Percentiles rank a stretch among this genome's conserved stretches.
Evolutionary conservation across 2,888 invertebrate genomes (phyloP).

Genomic region (Pecten maximus): DNA sequence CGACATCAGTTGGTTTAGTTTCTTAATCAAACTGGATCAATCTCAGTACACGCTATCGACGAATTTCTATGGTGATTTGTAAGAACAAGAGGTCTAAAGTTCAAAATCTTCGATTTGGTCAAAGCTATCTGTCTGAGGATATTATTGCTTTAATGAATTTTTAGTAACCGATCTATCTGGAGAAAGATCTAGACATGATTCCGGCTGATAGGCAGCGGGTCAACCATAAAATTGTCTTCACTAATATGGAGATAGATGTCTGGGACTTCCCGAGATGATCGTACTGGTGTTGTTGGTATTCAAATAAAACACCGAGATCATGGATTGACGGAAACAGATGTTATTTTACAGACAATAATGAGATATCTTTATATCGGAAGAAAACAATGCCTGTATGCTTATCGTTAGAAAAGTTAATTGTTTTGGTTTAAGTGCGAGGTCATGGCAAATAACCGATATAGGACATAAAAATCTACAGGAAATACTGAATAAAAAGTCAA

Average conservation of each 20-base stretch:
- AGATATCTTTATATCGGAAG: background rate
- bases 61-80: background rate
- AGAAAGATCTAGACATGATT: background rate
- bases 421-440: background rate
- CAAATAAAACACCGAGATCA: background rate
- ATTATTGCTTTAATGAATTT: constrained; percentile 30
- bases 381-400: too few species aligned
- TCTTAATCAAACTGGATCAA: background rate
- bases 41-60: background rate
- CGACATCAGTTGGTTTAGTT: background rate
- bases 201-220: background rate
- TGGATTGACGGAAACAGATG: background rate
- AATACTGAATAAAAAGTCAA: background rate
- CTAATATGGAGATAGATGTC: constrained; percentile 30
- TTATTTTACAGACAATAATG: background rate
- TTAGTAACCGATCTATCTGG: background rate
- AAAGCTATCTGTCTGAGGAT: constrained; percentile 4
- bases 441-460: background rate
- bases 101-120: background rate
- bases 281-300: background rate
- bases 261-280: background rate
- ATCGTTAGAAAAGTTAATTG: background rate
- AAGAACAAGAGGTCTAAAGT: background rate
- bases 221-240: constrained; percentile 33
- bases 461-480: background rate